Evolutionary conservation across 2,797 vertebrate species (phyloP).

Genomic region (Lerista edwardsae): DNA sequence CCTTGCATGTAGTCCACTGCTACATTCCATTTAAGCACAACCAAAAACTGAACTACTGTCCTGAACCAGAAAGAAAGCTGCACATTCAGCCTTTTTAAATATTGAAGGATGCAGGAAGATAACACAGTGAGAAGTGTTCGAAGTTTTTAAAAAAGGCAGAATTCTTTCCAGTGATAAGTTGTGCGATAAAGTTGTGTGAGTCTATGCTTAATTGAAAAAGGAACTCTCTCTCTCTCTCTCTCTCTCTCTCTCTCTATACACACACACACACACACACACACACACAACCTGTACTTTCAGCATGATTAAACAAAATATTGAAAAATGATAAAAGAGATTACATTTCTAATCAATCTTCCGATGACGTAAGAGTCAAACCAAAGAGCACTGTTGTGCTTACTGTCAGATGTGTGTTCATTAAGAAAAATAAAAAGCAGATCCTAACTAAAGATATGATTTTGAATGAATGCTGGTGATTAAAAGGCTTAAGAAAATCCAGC

Average conservation of each 20-base stretch:
- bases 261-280: too few species aligned
- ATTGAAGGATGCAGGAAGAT: accelerated
- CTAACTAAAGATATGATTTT: not conserved
- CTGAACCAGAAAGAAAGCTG: not conserved
- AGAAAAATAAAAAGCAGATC: too few species aligned
- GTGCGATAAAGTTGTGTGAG: not conserved
- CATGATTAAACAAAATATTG: not conserved
- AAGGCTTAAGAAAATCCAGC: not conserved
- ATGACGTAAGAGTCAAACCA: not conserved
- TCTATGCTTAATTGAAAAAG: not conserved
- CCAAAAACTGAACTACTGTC: accelerated
- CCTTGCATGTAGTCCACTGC: not conserved
- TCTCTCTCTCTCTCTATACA: too few species aligned
- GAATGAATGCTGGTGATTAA: not conserved
- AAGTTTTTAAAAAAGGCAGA: not conserved
- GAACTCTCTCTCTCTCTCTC: too few species aligned
- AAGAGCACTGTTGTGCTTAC: not conserved
- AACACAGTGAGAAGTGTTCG: not conserved
- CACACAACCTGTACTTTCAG: not conserved
- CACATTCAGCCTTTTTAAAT: not conserved
- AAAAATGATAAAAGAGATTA: accelerated
- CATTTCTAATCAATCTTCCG: not conserved
- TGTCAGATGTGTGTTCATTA: not conserved
- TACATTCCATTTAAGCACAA: slow-evolving; percentile 22
- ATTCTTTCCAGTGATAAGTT: not conserved